Evolutionary conservation across 1,140 invertebrate species (phyloP), one percentile per base, ranked within the genome.

Genomic region (Apis laboriosa): DNA sequence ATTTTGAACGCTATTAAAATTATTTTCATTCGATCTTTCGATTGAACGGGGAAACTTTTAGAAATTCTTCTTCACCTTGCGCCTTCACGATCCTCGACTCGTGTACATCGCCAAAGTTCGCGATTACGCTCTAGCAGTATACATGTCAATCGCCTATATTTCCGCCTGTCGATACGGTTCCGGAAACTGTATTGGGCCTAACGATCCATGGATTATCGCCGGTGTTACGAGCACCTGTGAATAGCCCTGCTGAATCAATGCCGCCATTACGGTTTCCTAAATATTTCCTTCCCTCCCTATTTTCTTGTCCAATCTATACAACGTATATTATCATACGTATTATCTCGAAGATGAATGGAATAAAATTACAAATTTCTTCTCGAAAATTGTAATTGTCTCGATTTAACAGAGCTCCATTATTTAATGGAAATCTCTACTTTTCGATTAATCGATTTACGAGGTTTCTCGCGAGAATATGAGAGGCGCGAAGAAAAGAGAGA

Each of bases 181-280:
- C 80, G 66, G 80, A 72, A 77, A 70, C 58, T 64, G 56, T 77
- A 77, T 75, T 74, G 67, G 71, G 74, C 67, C 63, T 83, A 83
- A 83, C 80, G 80, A 83, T 83, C 74, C 75, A n/a, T 43, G 58
- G 74, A 67, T 83, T 83, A 83, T 83, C 80, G 80, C 43, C 21
- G 74, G 51, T 77, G 71, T 80, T 74, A 24, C 72, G 63, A 77
- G 71, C 61, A 74, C 70, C 53, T 73, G 79, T n/a, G 79, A 73
- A 74, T 80, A 49, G 56, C 79, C 8, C 2, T 43, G 34, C 49
- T 55, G 68, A 43, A 68, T 77, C 76, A 56, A 79, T 71, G 34
- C 34, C 34, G 34, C 34, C 34, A 34, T 34, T 34, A 34, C 34
- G 34, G 4, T 43, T 43, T 43, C 4, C 34, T 43, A 43, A 43